These are phyloP conservation scores for Aix galericulata DNA, from an alignment of 2,113 vertebrate genomes.

Conservation along the genomic window DNA sequence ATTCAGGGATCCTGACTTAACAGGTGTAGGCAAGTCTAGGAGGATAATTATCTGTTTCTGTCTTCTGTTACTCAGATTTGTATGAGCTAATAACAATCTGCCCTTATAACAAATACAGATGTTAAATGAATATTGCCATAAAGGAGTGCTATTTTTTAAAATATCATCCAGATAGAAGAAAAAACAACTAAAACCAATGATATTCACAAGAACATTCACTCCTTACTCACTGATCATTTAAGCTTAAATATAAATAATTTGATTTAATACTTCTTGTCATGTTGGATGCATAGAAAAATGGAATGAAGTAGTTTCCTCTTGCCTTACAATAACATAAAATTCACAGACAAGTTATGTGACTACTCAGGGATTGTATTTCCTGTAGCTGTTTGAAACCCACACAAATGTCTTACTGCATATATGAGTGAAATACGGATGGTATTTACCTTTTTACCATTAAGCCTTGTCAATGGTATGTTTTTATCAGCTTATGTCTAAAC, in stretches of 20 bases:
- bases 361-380: not conserved
- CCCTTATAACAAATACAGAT: not conserved
- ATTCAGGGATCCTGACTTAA: not conserved
- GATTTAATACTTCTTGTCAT: not conserved
- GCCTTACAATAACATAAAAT: not conserved
- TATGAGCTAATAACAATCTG: not conserved
- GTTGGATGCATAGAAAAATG: not conserved
- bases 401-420: not conserved
- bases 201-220: not conserved
- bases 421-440: not conserved
- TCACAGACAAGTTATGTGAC: not conserved
- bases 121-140: not conserved
- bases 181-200: not conserved
- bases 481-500: not conserved
- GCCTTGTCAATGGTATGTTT: not conserved
- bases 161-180: accelerated
- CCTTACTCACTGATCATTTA: not conserved
- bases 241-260: not conserved
- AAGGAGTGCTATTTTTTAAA: not conserved
- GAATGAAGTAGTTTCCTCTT: not conserved
- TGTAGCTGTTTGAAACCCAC: not conserved
- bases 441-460: not conserved
- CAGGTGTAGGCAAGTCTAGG: not conserved
- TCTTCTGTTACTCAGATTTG: not conserved
- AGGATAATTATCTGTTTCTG: not conserved